phyloP scores from a whole-genome alignment of 2,797 vertebrate genomes.

The Lepilemur ruficaudatus region DNA sequence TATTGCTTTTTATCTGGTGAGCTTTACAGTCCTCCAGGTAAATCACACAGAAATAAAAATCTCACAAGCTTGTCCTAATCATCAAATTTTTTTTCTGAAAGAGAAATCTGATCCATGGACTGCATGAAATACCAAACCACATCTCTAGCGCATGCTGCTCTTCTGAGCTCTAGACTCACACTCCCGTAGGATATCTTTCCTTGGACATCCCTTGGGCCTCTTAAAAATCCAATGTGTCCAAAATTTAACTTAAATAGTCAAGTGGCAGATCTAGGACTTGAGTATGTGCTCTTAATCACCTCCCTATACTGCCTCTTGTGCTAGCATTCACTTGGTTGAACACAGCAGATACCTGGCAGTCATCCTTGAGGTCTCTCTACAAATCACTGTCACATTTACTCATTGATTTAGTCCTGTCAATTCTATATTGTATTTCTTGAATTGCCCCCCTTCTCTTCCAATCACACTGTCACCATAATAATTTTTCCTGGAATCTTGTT shows the following conservation, averaged over 20 bases:
- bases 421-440: not conserved
- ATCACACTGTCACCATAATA: not conserved
- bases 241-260: not conserved
- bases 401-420: not conserved
- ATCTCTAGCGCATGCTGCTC: not conserved
- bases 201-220: not conserved
- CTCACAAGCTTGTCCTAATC: not conserved
- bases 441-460: not conserved
- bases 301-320: not conserved
- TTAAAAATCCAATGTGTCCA: not conserved
- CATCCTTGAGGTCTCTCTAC: not conserved
- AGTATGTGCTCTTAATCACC: not conserved
- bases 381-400: not conserved
- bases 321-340: not conserved
- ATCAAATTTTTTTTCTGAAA: not conserved
- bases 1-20: not conserved
- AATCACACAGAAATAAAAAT: slow-evolving; percentile 28
- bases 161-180: not conserved
- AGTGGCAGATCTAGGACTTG: not conserved
- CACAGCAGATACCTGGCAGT: not conserved
- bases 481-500: not conserved
- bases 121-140: not conserved
- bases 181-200: not conserved
- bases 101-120: not conserved
- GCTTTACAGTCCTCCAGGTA: not conserved